phyloP scores from a whole-genome alignment of 2,888 invertebrate species.

The Torymus aiolomorphi region DNA sequence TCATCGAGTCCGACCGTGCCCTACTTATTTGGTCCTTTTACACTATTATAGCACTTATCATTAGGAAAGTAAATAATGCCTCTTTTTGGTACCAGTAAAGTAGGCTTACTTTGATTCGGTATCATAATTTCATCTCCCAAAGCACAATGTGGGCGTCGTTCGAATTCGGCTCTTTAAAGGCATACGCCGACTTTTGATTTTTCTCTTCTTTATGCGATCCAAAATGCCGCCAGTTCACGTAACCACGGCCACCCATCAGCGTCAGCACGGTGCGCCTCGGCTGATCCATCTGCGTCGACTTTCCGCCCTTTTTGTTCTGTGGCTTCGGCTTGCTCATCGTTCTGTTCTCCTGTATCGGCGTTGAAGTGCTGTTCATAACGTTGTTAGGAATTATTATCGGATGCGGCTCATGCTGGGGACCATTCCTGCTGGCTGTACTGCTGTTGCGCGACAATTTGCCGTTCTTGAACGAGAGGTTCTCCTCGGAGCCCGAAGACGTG shows the following conservation, averaged over 20 bases:
- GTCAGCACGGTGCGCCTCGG: constrained; percentile 87
- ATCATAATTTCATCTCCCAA: constrained; percentile 91
- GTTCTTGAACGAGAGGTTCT: constrained; percentile 83
- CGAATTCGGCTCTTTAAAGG: constrained; percentile 83
- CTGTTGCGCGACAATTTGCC: constrained; percentile 85
- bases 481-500: constrained; percentile 91
- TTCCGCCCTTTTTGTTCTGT: constrained; percentile 60
- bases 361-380: constrained; percentile 42
- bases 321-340: constrained; percentile 41
- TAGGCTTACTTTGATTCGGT: constrained; percentile 55
- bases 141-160: constrained; percentile 92
- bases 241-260: constrained; percentile 91
- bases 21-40: constrained; percentile 57
- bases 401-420: constrained; percentile 72
- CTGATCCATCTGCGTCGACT: constrained; percentile 75
- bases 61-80: constrained; percentile 60
- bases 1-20: constrained; percentile 42
- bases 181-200: constrained; percentile 68
- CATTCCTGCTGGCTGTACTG: constrained; percentile 84
- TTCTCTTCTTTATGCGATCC: constrained; percentile 77
- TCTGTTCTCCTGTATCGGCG: constrained; percentile 45
- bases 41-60: constrained; percentile 58
- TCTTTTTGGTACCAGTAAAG: constrained; percentile 58
- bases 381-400: constrained; percentile 70
- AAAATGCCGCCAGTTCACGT: constrained; percentile 89